Conservation (phyloP, 2,797 vertebrate genomes). For the Chloroceryle inda region DNA sequence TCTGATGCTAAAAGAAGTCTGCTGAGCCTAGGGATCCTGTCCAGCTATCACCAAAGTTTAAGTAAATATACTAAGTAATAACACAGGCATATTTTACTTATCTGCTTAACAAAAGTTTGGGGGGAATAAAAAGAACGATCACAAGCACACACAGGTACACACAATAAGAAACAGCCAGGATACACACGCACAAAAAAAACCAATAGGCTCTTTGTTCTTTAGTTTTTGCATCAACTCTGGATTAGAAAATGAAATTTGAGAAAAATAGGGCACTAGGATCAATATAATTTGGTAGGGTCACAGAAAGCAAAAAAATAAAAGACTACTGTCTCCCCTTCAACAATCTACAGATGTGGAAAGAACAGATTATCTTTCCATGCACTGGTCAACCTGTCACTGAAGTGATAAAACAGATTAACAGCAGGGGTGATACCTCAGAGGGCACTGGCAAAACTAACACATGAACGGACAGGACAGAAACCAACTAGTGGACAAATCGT, state of each 20-base stretch:
- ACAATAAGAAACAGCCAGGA: neutral
- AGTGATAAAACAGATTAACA: neutral
- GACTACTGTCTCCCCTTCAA: neutral
- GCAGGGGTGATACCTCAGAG: neutral
- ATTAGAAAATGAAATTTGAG: neutral
- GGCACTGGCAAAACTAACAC: neutral
- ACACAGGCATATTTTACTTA: neutral
- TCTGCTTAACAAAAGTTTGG: neutral
- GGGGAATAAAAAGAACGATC: neutral
- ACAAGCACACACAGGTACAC: neutral
- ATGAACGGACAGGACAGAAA: neutral
- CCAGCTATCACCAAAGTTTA: neutral
- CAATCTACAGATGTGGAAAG: neutral
- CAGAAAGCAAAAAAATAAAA: neutral
- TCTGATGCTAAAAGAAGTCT: constrained; percentile 16
- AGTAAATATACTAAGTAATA: neutral
- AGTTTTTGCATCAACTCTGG: neutral
- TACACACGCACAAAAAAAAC: neutral
- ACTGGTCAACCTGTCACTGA: neutral
- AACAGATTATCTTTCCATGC: neutral
- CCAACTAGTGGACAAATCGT: neutral
- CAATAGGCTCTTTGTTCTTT: neutral
- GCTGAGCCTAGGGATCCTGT: neutral
- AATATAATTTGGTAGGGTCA: neutral
- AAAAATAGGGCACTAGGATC: neutral